A percentile compares a stretch with the other conserved stretches of the same genome.
phyloP scores from a whole-genome alignment of 2,888 invertebrate genomes.

The Lithophane leautieri region DNA sequence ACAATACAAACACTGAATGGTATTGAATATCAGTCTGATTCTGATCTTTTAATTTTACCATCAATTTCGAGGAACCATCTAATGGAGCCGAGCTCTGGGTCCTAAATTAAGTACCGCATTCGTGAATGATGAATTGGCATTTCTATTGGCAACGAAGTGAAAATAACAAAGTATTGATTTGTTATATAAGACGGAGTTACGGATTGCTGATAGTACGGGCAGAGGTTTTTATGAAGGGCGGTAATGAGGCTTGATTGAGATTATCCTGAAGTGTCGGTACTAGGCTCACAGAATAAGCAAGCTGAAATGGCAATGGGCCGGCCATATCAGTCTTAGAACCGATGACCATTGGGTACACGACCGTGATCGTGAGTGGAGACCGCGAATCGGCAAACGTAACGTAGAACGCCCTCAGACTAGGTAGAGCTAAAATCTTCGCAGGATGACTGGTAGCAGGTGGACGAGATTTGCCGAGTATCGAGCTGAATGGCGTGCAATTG shows the following conservation, averaged over 20 bases:
- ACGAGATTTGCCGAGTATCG: too few species aligned
- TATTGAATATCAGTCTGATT: conserved; percentile 41
- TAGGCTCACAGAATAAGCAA: not conserved
- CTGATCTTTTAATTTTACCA: conserved; percentile 39
- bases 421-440: too few species aligned
- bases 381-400: too few species aligned
- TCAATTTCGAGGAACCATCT: conserved; percentile 46
- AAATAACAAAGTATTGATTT: conserved; percentile 68
- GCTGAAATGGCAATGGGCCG: too few species aligned
- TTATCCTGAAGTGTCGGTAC: not conserved
- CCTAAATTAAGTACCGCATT: conserved; percentile 42
- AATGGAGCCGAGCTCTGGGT: conserved; percentile 47
- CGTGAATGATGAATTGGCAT: conserved; percentile 70
- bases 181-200: conserved; percentile 20
- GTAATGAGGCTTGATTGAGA: not conserved
- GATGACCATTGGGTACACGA: too few species aligned
- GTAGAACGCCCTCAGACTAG: too few species aligned
- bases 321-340: too few species aligned
- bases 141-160: conserved; percentile 64
- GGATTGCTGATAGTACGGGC: conserved; percentile 21
- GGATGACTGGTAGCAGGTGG: too few species aligned
- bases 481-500: too few species aligned
- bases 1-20: conserved; percentile 22
- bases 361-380: too few species aligned
- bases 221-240: not conserved